Base-by-base conservation (phyloP, 30 jellyfish, hydroid and myxozoan species). In the Haliclystus octoradiatus region DNA sequence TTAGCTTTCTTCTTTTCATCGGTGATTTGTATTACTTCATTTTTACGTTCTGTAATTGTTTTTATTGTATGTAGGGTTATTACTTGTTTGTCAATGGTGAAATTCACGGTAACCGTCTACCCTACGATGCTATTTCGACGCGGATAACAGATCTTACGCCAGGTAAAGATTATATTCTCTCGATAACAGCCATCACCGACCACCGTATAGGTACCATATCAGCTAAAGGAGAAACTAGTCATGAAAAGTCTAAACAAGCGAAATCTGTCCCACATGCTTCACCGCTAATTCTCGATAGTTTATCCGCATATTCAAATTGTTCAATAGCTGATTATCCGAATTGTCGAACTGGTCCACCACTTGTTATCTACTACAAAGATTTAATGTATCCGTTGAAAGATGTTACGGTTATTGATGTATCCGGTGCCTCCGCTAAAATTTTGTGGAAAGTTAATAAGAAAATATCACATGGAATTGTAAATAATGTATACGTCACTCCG, bases 131-230 rank as follows among this genome's bases (percentile, higher is more conserved):
- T 2, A 60, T 47, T 0, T 66, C 80, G 9, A 61, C 80, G 2
- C 12, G 34, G 22, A 26, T 78, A 26, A 29, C 80, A 5, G 88
- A 70, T 12, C 78, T 78, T 2, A 34, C 71, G 15, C 79, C 92
- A 19, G 92, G 88, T 26, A 49, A 31, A 34, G 88, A 78, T 30
- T 78, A 78, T 33, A 34, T 34, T 13, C 33, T 70, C 0, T 32
- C 35, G 30, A 24, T 78, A 46, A 47, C 68, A 1, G 92, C 92
- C 7, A 19, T 72, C 9, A 78, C 92, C 12, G 92, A 78, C 2
- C 92, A 78, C 53, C 2, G 52, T 4, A 81, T 78, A 28, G 92
- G 88, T 14, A 52, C 50, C 57, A 9, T 40, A 40, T 40, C 57
- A 40, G 57, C 57, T 40, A 19, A 19, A 5, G 57, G 14, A 5